These are phyloP conservation scores for Varanus salvator DNA, from an alignment of 2,113 vertebrate genomes.

Conservation along the genomic window DNA sequence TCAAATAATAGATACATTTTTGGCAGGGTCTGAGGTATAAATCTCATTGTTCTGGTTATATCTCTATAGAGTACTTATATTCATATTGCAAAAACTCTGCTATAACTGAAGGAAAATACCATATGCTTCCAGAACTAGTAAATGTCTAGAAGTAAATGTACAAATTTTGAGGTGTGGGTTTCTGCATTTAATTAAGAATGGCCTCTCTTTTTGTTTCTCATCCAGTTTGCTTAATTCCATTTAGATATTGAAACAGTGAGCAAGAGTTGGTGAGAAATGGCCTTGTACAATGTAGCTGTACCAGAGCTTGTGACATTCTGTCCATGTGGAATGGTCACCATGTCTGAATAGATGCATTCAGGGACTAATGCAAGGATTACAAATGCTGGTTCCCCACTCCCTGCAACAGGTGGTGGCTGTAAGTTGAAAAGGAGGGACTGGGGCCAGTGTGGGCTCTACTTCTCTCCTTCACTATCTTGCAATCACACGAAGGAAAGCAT, in stretches of 20 bases:
- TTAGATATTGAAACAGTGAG: background rate
- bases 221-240: background rate
- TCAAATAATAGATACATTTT: constrained; percentile 45
- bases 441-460: too few species aligned
- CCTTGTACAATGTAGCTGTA: background rate
- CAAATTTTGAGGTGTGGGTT: background rate
- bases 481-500: background rate
- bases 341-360: background rate
- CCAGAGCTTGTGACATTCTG: background rate
- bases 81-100: constrained; percentile 36
- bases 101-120: background rate
- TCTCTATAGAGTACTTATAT: constrained; percentile 24
- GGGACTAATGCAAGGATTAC: background rate
- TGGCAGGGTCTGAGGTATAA: constrained; percentile 50
- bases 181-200: background rate
- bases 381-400: background rate
- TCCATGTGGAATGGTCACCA: background rate
- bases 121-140: background rate
- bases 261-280: background rate
- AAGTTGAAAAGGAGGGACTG: too few species aligned
- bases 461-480: too few species aligned
- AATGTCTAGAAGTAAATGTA: background rate
- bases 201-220: background rate
- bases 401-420: too few species aligned
- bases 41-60: constrained; percentile 43